Evolutionary conservation across 2,888 invertebrate genomes (phyloP), one percentile per base, ranked within the genome.

Genomic region (Drosophila imparisetae): DNA sequence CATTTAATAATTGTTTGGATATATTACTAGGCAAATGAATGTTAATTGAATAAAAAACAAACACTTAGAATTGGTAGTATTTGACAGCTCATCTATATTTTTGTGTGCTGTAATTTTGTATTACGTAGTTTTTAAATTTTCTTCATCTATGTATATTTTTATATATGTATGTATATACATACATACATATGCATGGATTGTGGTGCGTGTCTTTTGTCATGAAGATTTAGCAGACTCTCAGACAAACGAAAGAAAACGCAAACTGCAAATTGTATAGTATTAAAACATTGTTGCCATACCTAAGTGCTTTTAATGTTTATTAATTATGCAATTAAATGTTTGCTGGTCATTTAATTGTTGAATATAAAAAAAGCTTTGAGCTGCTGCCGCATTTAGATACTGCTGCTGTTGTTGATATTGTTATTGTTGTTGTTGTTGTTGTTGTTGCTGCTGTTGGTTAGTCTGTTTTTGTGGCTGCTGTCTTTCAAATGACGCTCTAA

Each of bases 231-330:
- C 52, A 61, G 18, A 15, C 38, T 42, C 18, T 40, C 66, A 45
- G 45, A 59, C n/a, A 55, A 50, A 30, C 10, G 42, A 58, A 59
- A 61, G 59, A 71, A 75, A 71, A 72, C 71, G 69, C 67, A 63
- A 85, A 61, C 81, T 89, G 83, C 80, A 85, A 85, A 85, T 85
- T 85, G 81, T 86, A 86, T 86, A 81, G 81, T 79, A 85, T 85
- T 89, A 86, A 83, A 83, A 83, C 69, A 72, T 77, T 85, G 86
- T 66, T 80, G 75, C 71, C 72, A 78, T 81, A 89, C 76, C 89
- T 89, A 88, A 86, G 89, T 90, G 90, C 90, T 87, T 90, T 90
- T 87, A 87, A 87, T 87, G 89, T 90, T 85, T 88, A 86, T 87
- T 90, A 87, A 90, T 87, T 90, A 87, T 90, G 86, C 90, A 90